Evolutionary conservation across 2,113 vertebrate genomes (phyloP).

Genomic region (Galemys pyrenaicus): DNA sequence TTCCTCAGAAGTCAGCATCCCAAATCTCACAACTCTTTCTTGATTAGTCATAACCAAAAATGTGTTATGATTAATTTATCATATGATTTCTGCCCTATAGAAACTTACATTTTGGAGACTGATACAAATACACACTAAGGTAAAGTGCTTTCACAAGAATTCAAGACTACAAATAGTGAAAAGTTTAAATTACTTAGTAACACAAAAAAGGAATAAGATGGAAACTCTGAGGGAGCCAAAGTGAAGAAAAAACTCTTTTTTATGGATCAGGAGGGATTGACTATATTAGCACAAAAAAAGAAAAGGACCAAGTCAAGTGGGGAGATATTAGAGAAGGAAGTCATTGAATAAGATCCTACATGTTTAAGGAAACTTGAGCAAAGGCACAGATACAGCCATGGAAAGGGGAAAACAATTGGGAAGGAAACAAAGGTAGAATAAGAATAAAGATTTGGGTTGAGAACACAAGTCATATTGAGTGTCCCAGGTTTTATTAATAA

Average conservation of each 20-base stretch:
- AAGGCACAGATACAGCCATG: not conserved
- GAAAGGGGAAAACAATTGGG: not conserved
- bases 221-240: not conserved
- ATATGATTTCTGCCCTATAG: not conserved
- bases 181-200: constrained; percentile 29
- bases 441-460: not conserved
- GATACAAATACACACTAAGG: not conserved
- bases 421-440: not conserved
- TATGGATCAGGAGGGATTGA: not conserved
- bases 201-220: not conserved
- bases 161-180: not conserved
- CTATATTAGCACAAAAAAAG: not conserved
- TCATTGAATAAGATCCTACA: not conserved
- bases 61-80: constrained; percentile 8
- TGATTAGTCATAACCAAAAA: constrained; percentile 20
- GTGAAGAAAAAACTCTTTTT: not conserved
- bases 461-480: not conserved
- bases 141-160: constrained; percentile 22
- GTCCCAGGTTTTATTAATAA: constrained; percentile 30
- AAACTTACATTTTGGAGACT: constrained; percentile 22
- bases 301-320: not conserved
- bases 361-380: constrained; percentile 1
- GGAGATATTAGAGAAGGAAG: not conserved
- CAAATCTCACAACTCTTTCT: constrained; percentile 34
- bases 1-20: constrained; percentile 42